These are phyloP conservation scores for Andrena trimmerana DNA, from an alignment of 2,888 invertebrate genomes.

Conservation along the genomic window DNA sequence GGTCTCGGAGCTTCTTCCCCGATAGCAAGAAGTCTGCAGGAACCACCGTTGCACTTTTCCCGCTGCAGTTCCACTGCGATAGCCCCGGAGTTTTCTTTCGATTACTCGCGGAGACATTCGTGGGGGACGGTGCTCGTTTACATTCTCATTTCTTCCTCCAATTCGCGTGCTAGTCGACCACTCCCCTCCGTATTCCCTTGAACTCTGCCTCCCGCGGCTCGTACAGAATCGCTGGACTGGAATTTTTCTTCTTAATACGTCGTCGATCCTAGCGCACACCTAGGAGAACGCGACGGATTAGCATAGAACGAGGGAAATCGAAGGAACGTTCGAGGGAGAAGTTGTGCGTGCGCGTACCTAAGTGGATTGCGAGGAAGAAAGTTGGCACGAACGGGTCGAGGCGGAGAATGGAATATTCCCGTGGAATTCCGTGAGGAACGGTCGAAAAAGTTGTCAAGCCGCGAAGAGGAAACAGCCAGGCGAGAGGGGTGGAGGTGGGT, in stretches of 20 bases:
- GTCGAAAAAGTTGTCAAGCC: slow-evolving; percentile 68
- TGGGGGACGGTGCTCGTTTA: not conserved
- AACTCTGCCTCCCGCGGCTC: not conserved
- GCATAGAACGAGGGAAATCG: not conserved
- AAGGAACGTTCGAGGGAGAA: slow-evolving; percentile 7
- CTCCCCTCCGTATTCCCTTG: not conserved
- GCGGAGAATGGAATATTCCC: slow-evolving; percentile 56
- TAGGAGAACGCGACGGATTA: not conserved
- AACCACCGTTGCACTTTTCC: not conserved
- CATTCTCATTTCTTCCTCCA: not conserved
- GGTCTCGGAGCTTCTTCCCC: not conserved
- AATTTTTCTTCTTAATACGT: not conserved
- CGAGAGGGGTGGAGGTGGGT: slow-evolving; percentile 32
- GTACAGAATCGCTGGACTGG: not conserved
- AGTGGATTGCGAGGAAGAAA: slow-evolving; percentile 58
- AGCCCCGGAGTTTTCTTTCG: not conserved
- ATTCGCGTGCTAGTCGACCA: not conserved
- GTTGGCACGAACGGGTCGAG: slow-evolving; percentile 51
- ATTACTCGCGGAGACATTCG: not conserved
- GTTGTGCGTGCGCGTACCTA: slow-evolving; percentile 2
- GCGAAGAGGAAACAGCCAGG: slow-evolving; percentile 29
- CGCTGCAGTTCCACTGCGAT: not conserved
- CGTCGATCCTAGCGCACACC: not conserved
- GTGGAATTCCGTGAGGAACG: slow-evolving; percentile 59
- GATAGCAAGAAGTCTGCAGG: not conserved